A percentile compares a stretch with the other conserved stretches of the same genome.
Conservation (phyloP, 2,797 vertebrate species). For the Phoxinus dragarum region DNA sequence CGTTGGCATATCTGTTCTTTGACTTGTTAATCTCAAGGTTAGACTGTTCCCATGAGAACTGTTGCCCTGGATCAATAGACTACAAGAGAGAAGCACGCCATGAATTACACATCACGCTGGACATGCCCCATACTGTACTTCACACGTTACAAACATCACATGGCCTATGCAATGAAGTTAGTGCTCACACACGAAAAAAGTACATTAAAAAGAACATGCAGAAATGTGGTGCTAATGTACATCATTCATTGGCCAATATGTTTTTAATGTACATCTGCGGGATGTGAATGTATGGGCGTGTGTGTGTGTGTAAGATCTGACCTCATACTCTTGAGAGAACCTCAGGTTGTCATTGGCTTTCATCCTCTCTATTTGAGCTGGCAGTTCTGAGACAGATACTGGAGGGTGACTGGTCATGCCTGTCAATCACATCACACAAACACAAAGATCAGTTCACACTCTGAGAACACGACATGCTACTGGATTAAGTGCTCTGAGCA, state of each 20-base stretch:
- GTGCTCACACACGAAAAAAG: background rate
- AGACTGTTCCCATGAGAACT: conserved; percentile 99
- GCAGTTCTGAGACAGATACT: conserved; percentile 92
- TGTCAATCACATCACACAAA: conserved; percentile 72
- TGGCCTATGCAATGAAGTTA: background rate
- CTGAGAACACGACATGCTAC: background rate
- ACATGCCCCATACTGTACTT: background rate
- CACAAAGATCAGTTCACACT: conserved; percentile 33
- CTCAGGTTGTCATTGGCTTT: conserved; percentile 99
- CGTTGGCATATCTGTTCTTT: conserved; percentile 96
- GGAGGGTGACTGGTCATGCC: conserved; percentile 98
- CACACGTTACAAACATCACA: background rate
- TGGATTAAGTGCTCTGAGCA: conserved; percentile 10
- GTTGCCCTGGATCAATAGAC: conserved; percentile 97
- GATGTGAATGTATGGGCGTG: background rate
- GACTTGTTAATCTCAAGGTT: conserved; percentile 99
- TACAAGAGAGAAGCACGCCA: conserved; percentile 61
- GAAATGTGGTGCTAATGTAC: background rate
- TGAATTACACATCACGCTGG: conserved; percentile 3
- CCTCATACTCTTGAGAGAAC: conserved; percentile 99
- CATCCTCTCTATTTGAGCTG: conserved; percentile 94
- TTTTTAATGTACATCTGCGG: background rate
- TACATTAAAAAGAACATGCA: conserved; percentile 3
- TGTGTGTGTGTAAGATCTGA: conserved; percentile 66
- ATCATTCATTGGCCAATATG: background rate